Evolutionary conservation across 2,113 vertebrate genomes (phyloP).

Genomic region (Bos taurus): DNA sequence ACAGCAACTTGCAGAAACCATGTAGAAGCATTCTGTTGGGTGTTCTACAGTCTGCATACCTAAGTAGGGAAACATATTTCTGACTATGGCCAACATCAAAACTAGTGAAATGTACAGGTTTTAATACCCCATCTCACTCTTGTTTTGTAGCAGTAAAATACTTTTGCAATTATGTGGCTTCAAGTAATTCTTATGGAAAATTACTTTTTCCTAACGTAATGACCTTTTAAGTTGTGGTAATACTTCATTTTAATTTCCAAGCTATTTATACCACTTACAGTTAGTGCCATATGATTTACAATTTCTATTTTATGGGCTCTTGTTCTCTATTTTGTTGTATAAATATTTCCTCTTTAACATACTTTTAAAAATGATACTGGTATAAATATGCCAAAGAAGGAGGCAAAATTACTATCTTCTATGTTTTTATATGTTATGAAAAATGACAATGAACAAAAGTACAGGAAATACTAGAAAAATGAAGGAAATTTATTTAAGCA

Average conservation of each 20-base stretch:
- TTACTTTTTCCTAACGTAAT: slow-evolving; percentile 49
- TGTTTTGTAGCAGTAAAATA: slow-evolving; percentile 50
- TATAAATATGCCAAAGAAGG: neutral
- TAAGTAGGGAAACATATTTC: neutral
- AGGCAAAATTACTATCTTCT: neutral
- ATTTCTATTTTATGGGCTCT: slow-evolving; percentile 15
- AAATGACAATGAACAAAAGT: neutral
- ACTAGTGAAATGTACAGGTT: slow-evolving; percentile 11
- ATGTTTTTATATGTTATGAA: neutral
- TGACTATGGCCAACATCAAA: neutral
- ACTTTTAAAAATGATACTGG: neutral
- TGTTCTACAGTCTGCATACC: neutral
- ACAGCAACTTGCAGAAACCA: neutral
- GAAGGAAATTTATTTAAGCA: neutral
- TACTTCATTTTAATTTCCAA: slow-evolving; percentile 58
- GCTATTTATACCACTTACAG: slow-evolving; percentile 24
- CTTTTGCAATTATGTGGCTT: slow-evolving; percentile 28
- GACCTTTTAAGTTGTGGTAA: slow-evolving; percentile 41
- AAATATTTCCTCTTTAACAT: slow-evolving; percentile 16
- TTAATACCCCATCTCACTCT: slow-evolving; percentile 49
- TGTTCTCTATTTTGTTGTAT: neutral
- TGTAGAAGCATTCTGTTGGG: neutral
- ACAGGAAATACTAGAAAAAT: neutral
- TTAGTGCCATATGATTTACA: neutral
- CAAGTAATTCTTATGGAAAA: slow-evolving; percentile 47